These are phyloP conservation scores for Spinibarbus caldwelli DNA, from an alignment of 2,797 vertebrate genomes.

Conservation along the genomic window DNA sequence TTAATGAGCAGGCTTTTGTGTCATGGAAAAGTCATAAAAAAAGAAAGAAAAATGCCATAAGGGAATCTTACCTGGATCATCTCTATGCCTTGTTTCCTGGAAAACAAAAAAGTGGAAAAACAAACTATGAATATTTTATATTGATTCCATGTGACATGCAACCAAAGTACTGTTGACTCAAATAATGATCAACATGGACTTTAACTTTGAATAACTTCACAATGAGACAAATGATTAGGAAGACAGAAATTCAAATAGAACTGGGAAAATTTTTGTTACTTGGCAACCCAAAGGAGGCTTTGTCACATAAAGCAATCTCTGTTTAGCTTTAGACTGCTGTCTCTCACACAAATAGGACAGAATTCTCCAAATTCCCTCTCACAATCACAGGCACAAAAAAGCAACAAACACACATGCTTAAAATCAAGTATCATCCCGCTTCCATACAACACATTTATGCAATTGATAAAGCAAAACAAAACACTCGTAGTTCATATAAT, in stretches of 20 bases:
- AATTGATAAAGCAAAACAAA: neutral
- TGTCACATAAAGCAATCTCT: neutral
- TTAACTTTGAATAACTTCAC: slow-evolving; percentile 6
- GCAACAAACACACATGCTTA: neutral
- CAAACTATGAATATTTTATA: slow-evolving; percentile 21
- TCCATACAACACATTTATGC: neutral
- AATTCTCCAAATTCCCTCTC: slow-evolving; percentile 31
- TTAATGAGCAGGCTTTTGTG: neutral
- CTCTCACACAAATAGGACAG: slow-evolving; percentile 9
- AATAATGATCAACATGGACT: neutral
- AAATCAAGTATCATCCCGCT: neutral
- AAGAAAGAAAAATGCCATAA: neutral
- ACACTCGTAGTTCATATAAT: neutral
- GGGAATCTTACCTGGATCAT: slow-evolving; percentile 63
- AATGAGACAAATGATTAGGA: neutral
- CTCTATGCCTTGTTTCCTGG: slow-evolving; percentile 65
- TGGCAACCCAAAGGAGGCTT: neutral
- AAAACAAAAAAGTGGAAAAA: slow-evolving; percentile 36
- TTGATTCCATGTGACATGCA: neutral
- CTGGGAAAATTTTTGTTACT: too few relatives aligned
- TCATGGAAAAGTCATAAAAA: neutral
- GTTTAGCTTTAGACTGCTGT: neutral
- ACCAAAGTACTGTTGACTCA: too few relatives aligned
- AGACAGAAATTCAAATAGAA: neutral
- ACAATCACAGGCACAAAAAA: neutral